A percentile compares a stretch with the other conserved stretches of the same genome.
phyloP scores from a whole-genome alignment of 2,797 vertebrate species.

The Aselliscus stoliczkanus region DNA sequence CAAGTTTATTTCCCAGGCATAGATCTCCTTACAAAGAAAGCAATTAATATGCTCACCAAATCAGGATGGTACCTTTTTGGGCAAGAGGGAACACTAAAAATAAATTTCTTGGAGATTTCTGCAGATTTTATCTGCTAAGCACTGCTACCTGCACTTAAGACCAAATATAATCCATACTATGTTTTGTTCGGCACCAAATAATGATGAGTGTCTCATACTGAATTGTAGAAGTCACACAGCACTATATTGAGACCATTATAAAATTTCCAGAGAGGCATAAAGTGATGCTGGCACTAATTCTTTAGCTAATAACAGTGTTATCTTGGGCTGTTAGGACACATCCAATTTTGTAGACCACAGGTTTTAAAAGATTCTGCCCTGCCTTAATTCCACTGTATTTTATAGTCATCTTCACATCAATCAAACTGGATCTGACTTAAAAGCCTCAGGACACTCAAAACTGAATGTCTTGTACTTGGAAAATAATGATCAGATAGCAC shows the following conservation, averaged over 20 bases:
- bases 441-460: neutral
- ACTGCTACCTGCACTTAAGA: neutral
- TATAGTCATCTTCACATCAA: slow-evolving; percentile 29
- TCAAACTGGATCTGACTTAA: slow-evolving; percentile 24
- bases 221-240: neutral
- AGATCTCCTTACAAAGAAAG: slow-evolving; percentile 57
- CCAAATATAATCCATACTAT: neutral
- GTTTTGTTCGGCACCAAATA: slow-evolving; percentile 24
- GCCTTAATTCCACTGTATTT: slow-evolving; percentile 53
- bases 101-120: slow-evolving; percentile 6
- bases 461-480: neutral
- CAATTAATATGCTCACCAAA: slow-evolving; percentile 54
- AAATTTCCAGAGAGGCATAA: slow-evolving; percentile 44
- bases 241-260: neutral
- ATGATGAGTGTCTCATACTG: slow-evolving; percentile 8
- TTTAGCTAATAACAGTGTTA: slow-evolving; percentile 33
- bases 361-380: slow-evolving; percentile 15
- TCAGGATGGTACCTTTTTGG: slow-evolving; percentile 5
- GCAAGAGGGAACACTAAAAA: slow-evolving; percentile 31
- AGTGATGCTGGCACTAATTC: neutral
- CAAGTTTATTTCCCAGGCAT: slow-evolving; percentile 66
- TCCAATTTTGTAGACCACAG: slow-evolving; percentile 39
- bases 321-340: slow-evolving; percentile 18
- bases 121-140: slow-evolving; percentile 29
- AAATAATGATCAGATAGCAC: neutral